Base-by-base conservation (phyloP, 1,140 invertebrate genomes). In the Daktulosphaira vitifoliae region DNA sequence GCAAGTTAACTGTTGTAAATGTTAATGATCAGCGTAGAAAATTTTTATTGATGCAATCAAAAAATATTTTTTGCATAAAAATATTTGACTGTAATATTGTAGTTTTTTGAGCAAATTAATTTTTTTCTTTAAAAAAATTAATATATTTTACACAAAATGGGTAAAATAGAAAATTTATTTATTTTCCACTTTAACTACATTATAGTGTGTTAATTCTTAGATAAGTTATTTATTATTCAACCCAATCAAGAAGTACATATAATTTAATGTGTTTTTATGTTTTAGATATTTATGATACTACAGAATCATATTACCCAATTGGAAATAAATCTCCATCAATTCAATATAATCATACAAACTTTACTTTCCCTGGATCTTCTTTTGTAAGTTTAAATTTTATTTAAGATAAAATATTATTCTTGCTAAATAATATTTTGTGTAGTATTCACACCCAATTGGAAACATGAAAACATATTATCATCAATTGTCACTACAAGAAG, bases 401-500 rank as follows among this genome's bases (percentile, higher is more conserved):
- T n/a, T 4, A 38, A 18, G 26, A 25, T 11, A 9, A 53, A 23
- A 53, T 23, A 6, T 25, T 53, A 13, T n/a, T n/a, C n/a, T n/a
- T n/a, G 25, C 18, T 23, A 46, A 42, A 46, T 18, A 46, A 56
- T 46, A 20, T 29, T 25, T 1, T 56, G 7, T 15, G 25, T 39
- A 65, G 62, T 51, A 65, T 48, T 15, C 48, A 37, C 62, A 62
- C 8, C 18, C 56, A 7, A 1, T 16, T 22, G 56, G 56, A 62
- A 62, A 62, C 44, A 62, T 59, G 25, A 59, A 62, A 20, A 62
- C 44, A 42, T 87, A 86, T 72, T 84, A 87, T 69, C 84, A 87
- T 69, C 85, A 87, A 73, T 75, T 85, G 65, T 84, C 84, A 59
- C 76, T 87, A 52, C 84, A 85, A 68, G 82, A 84, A 71, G 82